Base-by-base conservation (phyloP, 2,797 vertebrate genomes). In the Bucorvus abyssinicus region DNA sequence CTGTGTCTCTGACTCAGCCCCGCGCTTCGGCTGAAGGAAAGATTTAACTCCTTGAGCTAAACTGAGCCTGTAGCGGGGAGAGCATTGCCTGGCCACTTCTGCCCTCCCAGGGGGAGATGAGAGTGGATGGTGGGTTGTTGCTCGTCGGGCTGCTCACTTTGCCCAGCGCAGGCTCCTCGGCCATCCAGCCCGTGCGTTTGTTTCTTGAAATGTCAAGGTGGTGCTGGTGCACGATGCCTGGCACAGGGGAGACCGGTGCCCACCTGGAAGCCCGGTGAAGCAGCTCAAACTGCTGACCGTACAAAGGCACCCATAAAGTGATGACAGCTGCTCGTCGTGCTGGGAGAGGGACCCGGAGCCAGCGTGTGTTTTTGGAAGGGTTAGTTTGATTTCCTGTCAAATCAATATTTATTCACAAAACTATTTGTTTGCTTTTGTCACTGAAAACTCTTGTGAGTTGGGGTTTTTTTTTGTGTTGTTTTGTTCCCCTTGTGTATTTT, bases 331-430 rank as follows among this genome's bases (percentile, higher is more conserved):
- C 89, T 87, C 45, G 1, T 45, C 20, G 26, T 52, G 85, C 52
- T 17, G 78, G 74, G 84, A 90, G 86, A 80, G 81, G 64, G 52
- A 18, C 56, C 18, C 1, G 0, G 14, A 92, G 90, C 91, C 93
- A 95, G 80, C 3, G 0, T 8, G 26, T 74, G 69, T 29, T 88
- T 95, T 88, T 95, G 96, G 88, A 90, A 87, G 92, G 75, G 19
- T 70, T 93, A 71, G 42, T 80, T 89, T 71, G 65, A 55, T 90
- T 96, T 96, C 93, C 96, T 94, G 89, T 95, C 94, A 94, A 94
- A 96, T 96, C 95, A 96, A 93, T 96, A 97, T 97, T 97, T 96
- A 97, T 96, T 96, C 97, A 96, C 94, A 79, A 88, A 84, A 92
- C 92, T 92, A 87, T 93, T 93, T 97, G 95, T 95, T 95, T 96